Percentiles rank a stretch among this genome's conserved stretches.
These are phyloP conservation scores for Achroia grisella DNA, from an alignment of 1,140 invertebrate genomes.

Conservation along the genomic window DNA sequence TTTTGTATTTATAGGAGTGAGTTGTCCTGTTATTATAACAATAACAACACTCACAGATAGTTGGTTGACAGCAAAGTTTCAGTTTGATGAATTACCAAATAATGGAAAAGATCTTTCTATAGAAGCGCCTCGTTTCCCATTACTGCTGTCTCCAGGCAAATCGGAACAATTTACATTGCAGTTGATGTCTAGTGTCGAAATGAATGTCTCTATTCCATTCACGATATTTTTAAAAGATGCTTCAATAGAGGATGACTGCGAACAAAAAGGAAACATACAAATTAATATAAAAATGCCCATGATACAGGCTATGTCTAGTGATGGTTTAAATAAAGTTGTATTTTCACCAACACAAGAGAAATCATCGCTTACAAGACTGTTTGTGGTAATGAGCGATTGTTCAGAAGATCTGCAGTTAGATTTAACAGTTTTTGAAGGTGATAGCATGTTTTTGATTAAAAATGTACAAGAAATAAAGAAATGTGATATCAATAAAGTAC, in stretches of 20 bases:
- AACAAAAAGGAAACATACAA: conserved; percentile 36
- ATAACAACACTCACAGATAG: conserved; percentile 45
- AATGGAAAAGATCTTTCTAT: conserved; percentile 30
- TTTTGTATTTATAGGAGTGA: conserved; percentile 42
- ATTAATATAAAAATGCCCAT: conserved; percentile 48
- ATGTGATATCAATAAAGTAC: conserved; percentile 43
- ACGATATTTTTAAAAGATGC: conserved; percentile 46
- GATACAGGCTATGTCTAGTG: conserved; percentile 51
- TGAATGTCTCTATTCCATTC: conserved; percentile 35
- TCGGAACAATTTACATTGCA: conserved; percentile 44
- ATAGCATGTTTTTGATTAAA: conserved; percentile 45
- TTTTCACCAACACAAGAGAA: conserved; percentile 47
- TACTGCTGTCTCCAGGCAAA: conserved; percentile 53
- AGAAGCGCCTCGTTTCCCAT: conserved; percentile 47
- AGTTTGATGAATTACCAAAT: conserved; percentile 34
- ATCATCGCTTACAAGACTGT: conserved; percentile 31
- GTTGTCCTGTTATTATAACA: conserved; percentile 27
- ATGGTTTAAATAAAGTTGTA: conserved; percentile 44
- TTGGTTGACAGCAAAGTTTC: conserved; percentile 54
- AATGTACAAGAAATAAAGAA: conserved; percentile 57
- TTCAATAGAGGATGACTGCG: conserved; percentile 37
- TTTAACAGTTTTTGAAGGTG: conserved; percentile 35
- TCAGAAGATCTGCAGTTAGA: conserved; percentile 50
- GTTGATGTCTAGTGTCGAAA: conserved; percentile 51
- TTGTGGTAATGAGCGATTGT: conserved; percentile 53